Evolutionary conservation across 1,140 invertebrate genomes (phyloP).

Genomic region (Neodiprion virginianus): DNA sequence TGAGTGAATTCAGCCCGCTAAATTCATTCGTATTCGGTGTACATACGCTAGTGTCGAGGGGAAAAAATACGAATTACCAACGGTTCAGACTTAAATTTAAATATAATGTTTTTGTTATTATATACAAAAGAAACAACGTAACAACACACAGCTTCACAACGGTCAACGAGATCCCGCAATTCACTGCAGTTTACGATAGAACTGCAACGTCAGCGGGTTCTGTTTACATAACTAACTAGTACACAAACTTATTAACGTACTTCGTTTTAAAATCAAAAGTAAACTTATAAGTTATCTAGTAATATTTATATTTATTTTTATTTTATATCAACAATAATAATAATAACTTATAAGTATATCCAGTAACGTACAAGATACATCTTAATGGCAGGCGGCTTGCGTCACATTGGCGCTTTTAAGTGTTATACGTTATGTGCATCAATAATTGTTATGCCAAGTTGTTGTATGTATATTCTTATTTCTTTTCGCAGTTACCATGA

Average conservation of each 20-base stretch:
- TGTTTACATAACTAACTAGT: constrained; percentile 20
- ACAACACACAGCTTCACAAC: constrained; percentile 38
- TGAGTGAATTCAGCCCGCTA: no score
- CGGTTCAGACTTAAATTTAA: constrained; percentile 32
- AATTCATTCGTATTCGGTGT: no score
- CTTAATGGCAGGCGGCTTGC: constrained; percentile 27
- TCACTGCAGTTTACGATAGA: not conserved
- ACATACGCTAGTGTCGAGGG: no score
- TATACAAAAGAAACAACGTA: constrained; percentile 40
- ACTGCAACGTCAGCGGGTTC: not conserved
- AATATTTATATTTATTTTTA: constrained; percentile 19
- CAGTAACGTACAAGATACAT: constrained; percentile 17
- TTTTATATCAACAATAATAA: constrained; percentile 26
- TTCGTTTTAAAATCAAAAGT: constrained; percentile 25
- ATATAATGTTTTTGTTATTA: constrained; percentile 36
- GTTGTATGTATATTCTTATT: not conserved
- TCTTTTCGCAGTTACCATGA: no score
- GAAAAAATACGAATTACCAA: no score
- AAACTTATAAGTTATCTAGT: constrained; percentile 27
- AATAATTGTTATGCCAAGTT: not conserved
- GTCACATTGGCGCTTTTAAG: constrained; percentile 22
- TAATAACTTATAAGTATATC: constrained; percentile 19
- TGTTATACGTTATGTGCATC: not conserved
- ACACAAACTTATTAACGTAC: constrained; percentile 22
- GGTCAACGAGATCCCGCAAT: constrained; percentile 8